These are phyloP conservation scores for Sitta carolinensis DNA, from an alignment of 2,797 vertebrate genomes.

Conservation along the genomic window DNA sequence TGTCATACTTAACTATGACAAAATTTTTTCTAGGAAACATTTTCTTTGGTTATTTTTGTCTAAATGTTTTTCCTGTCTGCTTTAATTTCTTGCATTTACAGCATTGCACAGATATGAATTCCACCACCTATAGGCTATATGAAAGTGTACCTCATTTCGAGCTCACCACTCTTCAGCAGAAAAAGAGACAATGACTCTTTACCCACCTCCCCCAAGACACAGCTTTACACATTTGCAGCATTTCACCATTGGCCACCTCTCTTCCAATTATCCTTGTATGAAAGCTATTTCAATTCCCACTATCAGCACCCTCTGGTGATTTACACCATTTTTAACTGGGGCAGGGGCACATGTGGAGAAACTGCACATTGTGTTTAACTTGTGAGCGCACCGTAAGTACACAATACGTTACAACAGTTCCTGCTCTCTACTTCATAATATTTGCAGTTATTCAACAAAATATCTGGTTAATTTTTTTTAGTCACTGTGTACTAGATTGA, in stretches of 20 bases:
- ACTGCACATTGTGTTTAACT: neutral
- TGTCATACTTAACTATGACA: neutral
- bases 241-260: neutral
- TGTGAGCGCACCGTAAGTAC: neutral
- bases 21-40: neutral
- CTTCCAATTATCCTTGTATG: neutral
- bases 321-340: neutral
- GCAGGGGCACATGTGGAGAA: neutral
- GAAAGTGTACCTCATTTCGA: neutral
- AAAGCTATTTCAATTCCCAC: neutral
- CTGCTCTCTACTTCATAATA: neutral
- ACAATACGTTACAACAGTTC: neutral
- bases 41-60: neutral
- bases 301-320: neutral
- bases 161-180: neutral
- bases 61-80: neutral
- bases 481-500: neutral
- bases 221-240: neutral
- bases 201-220: neutral
- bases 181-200: neutral
- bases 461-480: neutral
- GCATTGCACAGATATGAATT: neutral
- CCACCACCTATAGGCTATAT: accelerated
- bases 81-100: neutral
- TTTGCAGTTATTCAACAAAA: neutral